Conservation (phyloP, 2,113 vertebrate species). For the Mastomys coucha region DNA sequence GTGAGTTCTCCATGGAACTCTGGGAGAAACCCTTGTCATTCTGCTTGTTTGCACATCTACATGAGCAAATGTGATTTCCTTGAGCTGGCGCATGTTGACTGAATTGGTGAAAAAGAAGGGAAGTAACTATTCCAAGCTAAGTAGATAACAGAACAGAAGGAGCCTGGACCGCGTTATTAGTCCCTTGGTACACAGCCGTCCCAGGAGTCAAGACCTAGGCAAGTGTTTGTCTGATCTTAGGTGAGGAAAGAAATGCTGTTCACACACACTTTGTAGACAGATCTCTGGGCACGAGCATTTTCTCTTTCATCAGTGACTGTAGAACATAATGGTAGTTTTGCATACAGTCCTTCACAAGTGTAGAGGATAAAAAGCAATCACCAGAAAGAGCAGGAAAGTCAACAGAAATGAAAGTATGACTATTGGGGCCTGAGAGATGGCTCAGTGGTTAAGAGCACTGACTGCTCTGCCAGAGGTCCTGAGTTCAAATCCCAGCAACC, state of each 20-base stretch:
- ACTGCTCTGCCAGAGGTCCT: too few species aligned
- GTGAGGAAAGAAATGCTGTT: constrained; percentile 15
- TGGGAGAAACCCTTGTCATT: constrained; percentile 63
- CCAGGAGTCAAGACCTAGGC: background rate
- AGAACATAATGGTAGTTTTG: background rate
- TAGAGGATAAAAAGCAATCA: background rate
- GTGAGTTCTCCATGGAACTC: constrained; percentile 67
- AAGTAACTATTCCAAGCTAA: constrained; percentile 71
- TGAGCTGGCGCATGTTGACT: constrained; percentile 68
- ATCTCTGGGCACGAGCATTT: background rate
- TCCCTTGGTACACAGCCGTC: background rate
- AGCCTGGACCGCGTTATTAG: constrained; percentile 49
- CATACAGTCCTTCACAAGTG: background rate
- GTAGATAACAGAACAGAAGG: constrained; percentile 65
- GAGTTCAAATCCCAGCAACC: too few species aligned
- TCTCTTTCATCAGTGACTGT: background rate
- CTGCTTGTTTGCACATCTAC: constrained; percentile 74
- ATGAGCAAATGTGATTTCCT: constrained; percentile 78
- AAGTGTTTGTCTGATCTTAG: background rate
- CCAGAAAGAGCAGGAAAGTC: background rate
- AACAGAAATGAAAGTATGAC: background rate
- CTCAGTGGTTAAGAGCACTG: too few species aligned
- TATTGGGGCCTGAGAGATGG: too few species aligned
- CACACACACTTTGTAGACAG: background rate
- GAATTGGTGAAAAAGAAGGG: constrained; percentile 71